Evolutionary conservation across 2,113 vertebrate genomes (phyloP), one percentile per base, ranked within the genome.

Genomic region (Pyrgilauda ruficollis): DNA sequence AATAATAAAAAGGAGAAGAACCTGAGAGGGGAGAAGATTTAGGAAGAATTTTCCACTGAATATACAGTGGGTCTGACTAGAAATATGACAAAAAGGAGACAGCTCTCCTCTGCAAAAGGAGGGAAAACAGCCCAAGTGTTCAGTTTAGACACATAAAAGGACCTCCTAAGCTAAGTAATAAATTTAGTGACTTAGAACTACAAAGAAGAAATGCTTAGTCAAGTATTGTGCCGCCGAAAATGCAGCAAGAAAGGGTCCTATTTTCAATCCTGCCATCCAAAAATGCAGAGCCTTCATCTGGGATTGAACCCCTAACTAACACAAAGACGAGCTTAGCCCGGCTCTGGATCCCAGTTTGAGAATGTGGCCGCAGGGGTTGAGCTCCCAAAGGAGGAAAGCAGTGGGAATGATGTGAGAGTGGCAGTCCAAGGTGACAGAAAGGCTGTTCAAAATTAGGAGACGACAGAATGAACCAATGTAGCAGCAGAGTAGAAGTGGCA

Each of bases 21-120:
- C 39, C 61, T 67, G 63, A 74, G 82, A 73, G 27, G 67, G 75
- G 47, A 84, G 63, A 84, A 84, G 73, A 79, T 87, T 90, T 88
- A 80, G 84, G 82, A 90, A 88, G 86, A 79, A 50, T 80, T 95
- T 94, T 94, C 88, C 75, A 63, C 4, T 30, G 88, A 88, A 43
- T 58, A 74, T 33, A 62, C 49, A 46, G 64, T 6, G 31, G 33
- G 37, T 52, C 21, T 75, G 67, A 63, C 74, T 64, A 85, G 44
- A 87, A 83, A 62, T 49, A 50, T 0, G 52, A 74, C 55, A 72
- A 59, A 84, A 69, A 81, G 80, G 69, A 93, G 78, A 76, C 20
- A 46, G 61, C 3, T 15, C 30, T 55, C 7, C 17, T 55, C 56
- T 44, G 49, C 27, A 50, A 68, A 84, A 84, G 79, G 72, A 44